Base-by-base conservation (phyloP, 1,140 invertebrate genomes). In the Phortica variegata region DNA sequence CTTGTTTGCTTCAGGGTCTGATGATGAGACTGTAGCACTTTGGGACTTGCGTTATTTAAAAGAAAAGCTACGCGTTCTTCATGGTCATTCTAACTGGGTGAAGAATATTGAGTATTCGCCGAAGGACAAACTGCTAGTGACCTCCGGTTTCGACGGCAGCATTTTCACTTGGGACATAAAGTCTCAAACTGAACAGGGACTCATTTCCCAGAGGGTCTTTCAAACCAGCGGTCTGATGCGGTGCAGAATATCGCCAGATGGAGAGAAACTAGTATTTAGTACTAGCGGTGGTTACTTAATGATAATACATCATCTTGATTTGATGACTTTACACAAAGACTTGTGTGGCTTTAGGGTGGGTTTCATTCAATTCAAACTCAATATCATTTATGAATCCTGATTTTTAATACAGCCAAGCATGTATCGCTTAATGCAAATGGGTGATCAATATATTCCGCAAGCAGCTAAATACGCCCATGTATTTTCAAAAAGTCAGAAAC, bases 121-220 rank as follows among this genome's bases (percentile, higher is more conserved):
- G n/a, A 86, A 85, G 56, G 88, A 92, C 63, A 87, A 91, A 46
- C 78, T 93, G 3, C 79, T 97, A 17, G 84, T 96, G 2, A 94
- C 91, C 3, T 95, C 92, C 26, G 92, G 91, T 5, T 90, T 96
- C 77, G 93, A 96, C 78, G 93, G 93, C 12, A 90, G 87, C 56
- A 92, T 97, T 74, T 93, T 90, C 63, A 90, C 91, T 2, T 97
- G 94, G 94, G 91, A 96, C 73, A 92, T 96, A 18, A 94, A 95
- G 77, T 91, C 85, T 73, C 88, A 81, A 63, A 88, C 87, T 18
- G 89, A 91, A 65, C 85, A 84, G 60, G 88, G 86, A 54, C 80
- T 87, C 57, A 79, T 87, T 3, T 89, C 88, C 68, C 88, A 89
- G 57, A 83, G 87, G 66, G 88, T 95, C 3, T 94, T 95, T 70